Conservation (phyloP, 2,113 vertebrate species). For the Spizaetus ornatus region DNA sequence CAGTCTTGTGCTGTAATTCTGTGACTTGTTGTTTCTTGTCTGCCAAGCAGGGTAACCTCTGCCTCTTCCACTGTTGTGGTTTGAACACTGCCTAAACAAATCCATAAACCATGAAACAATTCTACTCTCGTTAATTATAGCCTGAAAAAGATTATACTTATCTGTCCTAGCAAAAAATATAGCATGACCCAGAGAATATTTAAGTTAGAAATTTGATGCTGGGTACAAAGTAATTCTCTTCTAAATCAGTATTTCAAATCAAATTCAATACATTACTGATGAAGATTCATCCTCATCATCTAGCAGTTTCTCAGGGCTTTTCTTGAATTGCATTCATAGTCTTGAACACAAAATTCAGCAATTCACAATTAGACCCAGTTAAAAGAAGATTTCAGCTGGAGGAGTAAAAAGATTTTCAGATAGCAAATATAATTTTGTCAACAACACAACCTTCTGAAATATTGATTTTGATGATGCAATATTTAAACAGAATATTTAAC, state of each 20-base stretch:
- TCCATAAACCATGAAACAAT: neutral
- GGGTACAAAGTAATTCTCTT: neutral
- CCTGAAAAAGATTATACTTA: neutral
- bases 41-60: neutral
- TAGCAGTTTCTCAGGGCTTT: neutral
- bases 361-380: neutral
- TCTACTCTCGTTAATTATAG: neutral
- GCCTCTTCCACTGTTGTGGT: neutral
- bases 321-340: neutral
- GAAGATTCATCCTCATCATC: neutral
- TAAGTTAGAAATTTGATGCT: neutral
- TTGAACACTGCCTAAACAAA: neutral
- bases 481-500: neutral
- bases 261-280: neutral
- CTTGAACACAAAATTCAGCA: neutral
- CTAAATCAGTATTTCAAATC: neutral
- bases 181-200: neutral
- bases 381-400: neutral
- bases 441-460: neutral
- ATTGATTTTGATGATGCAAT: neutral
- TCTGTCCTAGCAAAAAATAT: neutral
- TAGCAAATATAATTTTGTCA: neutral
- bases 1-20: neutral
- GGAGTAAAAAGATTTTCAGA: neutral
- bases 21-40: neutral